These are phyloP conservation scores for Sipha maydis DNA, from an alignment of 2,888 invertebrate species.

Conservation along the genomic window DNA sequence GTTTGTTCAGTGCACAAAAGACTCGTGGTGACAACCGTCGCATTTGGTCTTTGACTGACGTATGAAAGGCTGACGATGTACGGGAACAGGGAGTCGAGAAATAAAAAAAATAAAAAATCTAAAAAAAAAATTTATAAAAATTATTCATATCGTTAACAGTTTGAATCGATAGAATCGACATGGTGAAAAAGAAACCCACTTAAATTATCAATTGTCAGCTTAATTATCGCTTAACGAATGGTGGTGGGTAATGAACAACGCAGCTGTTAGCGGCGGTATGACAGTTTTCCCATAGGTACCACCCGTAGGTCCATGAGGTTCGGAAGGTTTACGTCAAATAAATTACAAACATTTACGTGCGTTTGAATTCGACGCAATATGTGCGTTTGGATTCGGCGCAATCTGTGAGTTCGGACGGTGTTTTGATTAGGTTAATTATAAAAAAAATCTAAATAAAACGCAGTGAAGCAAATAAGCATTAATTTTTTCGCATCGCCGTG, in stretches of 20 bases:
- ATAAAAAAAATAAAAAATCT: background rate
- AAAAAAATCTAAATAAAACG: background rate
- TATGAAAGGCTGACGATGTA: constrained; percentile 47
- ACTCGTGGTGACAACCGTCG: constrained; percentile 34
- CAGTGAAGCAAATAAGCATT: background rate
- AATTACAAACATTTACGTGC: background rate
- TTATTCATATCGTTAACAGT: constrained; percentile 58
- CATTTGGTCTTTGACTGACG: constrained; percentile 54
- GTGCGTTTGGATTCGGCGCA: background rate
- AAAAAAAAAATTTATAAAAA: constrained; percentile 1
- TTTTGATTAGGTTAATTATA: background rate
- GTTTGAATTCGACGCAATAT: background rate
- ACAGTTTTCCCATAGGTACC: constrained; percentile 44
- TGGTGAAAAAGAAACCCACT: constrained; percentile 43
- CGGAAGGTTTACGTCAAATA: background rate
- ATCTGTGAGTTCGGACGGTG: background rate
- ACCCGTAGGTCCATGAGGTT: constrained; percentile 8
- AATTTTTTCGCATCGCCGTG: background rate
- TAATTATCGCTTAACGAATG: constrained; percentile 54
- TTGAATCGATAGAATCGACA: constrained; percentile 46
- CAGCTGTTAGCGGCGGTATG: background rate
- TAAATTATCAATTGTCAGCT: constrained; percentile 54
- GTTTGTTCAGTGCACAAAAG: constrained; percentile 52
- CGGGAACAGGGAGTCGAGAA: background rate
- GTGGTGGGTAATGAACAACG: constrained; percentile 27